A percentile compares a stretch with the other conserved stretches of the same genome.
Evolutionary conservation across 2,888 invertebrate species (phyloP).

Genomic region (Diarsia rubi): DNA sequence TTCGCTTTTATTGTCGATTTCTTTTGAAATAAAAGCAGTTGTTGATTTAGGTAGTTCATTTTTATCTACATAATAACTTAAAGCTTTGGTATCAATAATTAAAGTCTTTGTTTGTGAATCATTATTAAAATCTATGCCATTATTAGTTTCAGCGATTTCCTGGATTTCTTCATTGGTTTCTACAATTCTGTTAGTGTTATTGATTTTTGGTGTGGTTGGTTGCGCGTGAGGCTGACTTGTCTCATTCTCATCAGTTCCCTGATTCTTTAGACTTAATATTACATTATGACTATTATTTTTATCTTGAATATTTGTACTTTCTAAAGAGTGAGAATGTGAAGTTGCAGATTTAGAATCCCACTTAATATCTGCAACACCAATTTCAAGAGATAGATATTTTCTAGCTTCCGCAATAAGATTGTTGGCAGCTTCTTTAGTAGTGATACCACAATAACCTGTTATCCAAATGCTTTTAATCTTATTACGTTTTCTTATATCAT

Average conservation of each 20-base stretch:
- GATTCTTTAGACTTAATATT: conserved; percentile 6
- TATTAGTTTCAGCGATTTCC: conserved; percentile 1
- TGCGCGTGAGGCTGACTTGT: neutral
- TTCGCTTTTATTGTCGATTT: conserved; percentile 25
- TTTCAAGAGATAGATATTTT: conserved; percentile 93
- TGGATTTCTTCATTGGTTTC: neutral
- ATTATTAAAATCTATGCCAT: neutral
- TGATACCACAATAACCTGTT: conserved; percentile 95
- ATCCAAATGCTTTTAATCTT: conserved; percentile 94
- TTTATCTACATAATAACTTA: conserved; percentile 10
- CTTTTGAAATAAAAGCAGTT: conserved; percentile 23
- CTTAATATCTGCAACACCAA: conserved; percentile 93
- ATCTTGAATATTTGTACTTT: conserved; percentile 13
- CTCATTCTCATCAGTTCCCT: neutral
- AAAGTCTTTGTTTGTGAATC: neutral
- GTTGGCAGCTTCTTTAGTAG: conserved; percentile 95
- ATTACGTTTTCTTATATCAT: conserved; percentile 92
- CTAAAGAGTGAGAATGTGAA: conserved; percentile 25
- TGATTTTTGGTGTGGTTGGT: neutral
- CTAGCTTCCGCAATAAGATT: conserved; percentile 95
- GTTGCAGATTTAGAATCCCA: conserved; percentile 88
- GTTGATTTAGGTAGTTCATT: conserved; percentile 22
- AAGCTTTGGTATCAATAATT: neutral
- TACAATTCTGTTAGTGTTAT: neutral
- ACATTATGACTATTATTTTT: conserved; percentile 5